These are phyloP conservation scores for Ascidia mentula DNA, from an alignment of 23 tunicate species.

Conservation along the genomic window DNA sequence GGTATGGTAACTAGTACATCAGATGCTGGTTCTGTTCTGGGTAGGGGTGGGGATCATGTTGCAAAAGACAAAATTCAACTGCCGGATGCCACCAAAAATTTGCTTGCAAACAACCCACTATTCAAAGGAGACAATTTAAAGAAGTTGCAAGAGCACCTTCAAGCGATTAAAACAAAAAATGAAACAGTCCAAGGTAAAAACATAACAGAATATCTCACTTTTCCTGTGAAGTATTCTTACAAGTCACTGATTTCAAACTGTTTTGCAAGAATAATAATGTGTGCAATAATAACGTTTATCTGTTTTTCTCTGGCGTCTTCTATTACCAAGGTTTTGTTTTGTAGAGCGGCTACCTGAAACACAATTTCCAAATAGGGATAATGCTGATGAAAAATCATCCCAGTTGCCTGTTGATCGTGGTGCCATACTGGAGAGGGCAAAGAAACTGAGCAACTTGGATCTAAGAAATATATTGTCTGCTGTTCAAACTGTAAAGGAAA, in stretches of 20 bases:
- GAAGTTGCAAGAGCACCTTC: constrained; percentile 38
- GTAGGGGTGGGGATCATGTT: too few species aligned
- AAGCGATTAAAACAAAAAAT: constrained; percentile 14
- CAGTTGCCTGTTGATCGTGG: neutral
- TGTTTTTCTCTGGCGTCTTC: too few species aligned
- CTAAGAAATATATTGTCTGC: constrained; percentile 69
- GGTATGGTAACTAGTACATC: neutral
- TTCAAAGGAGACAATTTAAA: constrained; percentile 45
- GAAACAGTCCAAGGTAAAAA: neutral
- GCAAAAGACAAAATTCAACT: neutral
- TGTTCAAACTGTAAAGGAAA: constrained; percentile 49
- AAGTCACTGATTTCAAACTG: too few species aligned
- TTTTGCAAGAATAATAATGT: too few species aligned
- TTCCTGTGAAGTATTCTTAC: too few species aligned
- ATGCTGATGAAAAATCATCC: neutral
- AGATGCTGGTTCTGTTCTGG: neutral
- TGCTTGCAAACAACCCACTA: constrained; percentile 38
- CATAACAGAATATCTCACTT: too few species aligned
- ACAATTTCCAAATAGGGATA: neutral
- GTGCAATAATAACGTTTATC: too few species aligned
- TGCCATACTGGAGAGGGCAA: constrained; percentile 57
- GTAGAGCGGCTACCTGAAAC: too few species aligned
- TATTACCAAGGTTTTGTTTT: too few species aligned
- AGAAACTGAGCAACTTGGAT: constrained; percentile 54
- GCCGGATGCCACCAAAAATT: too few species aligned